Conservation (phyloP, 2,888 invertebrate genomes). For the Augochlorella aurata region DNA sequence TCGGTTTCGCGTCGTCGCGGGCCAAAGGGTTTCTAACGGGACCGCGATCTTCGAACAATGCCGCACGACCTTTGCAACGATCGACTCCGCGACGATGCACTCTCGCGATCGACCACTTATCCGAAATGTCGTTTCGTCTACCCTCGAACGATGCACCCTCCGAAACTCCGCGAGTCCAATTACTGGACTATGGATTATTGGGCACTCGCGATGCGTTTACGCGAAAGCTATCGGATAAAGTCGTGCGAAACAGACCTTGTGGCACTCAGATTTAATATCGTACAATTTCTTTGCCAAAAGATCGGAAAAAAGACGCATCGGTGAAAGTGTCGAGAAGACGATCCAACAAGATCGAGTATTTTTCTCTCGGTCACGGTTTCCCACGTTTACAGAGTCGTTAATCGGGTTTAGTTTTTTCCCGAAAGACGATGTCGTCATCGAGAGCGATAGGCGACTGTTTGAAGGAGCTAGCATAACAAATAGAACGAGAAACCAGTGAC, state of each 20-base stretch:
- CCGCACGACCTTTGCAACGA: constrained; percentile 72
- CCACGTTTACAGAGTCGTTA: constrained; percentile 44
- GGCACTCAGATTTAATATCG: too few relatives aligned
- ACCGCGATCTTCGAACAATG: constrained; percentile 70
- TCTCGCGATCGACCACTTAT: neutral
- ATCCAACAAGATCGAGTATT: neutral
- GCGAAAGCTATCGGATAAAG: too few relatives aligned
- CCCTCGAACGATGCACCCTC: too few relatives aligned
- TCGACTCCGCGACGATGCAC: neutral
- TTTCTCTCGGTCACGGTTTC: constrained; percentile 35
- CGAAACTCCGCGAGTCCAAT: too few relatives aligned
- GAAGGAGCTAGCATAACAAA: constrained; percentile 62
- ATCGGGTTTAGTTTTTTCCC: constrained; percentile 25
- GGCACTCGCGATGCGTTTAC: too few relatives aligned
- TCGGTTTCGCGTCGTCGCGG: constrained; percentile 52
- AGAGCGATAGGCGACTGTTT: constrained; percentile 9
- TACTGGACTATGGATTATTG: too few relatives aligned
- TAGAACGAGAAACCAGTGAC: constrained; percentile 45
- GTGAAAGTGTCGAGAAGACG: neutral
- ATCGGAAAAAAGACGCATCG: neutral
- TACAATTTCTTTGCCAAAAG: too few relatives aligned
- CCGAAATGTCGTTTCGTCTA: neutral
- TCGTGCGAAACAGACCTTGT: too few relatives aligned
- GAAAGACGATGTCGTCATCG: constrained; percentile 40
- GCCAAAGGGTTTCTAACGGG: constrained; percentile 54